Percentiles rank a stretch among this genome's conserved stretches.
Conservation (phyloP, 2,888 invertebrate species). For the Anthrax anthrax region DNA sequence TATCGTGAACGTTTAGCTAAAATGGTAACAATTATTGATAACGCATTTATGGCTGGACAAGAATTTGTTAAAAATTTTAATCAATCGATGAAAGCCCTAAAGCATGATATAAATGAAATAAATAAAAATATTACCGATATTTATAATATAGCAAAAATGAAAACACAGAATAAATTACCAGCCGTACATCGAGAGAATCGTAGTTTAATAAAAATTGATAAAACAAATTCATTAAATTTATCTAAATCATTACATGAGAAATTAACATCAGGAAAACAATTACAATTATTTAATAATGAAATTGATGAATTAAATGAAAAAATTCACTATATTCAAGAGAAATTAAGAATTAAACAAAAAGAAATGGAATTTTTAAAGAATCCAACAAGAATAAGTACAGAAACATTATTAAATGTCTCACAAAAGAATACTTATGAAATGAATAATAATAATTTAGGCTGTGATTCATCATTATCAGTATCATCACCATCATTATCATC, state of each 20-base stretch:
- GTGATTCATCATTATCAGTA: not conserved
- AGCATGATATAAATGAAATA: constrained; percentile 27
- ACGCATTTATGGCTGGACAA: constrained; percentile 56
- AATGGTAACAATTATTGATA: constrained; percentile 68
- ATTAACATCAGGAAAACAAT: constrained; percentile 34
- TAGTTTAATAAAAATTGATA: constrained; percentile 13
- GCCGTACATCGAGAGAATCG: not conserved
- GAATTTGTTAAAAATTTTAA: constrained; percentile 54
- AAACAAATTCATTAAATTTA: constrained; percentile 32
- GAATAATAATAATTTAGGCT: not conserved
- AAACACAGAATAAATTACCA: not conserved
- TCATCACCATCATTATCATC: not conserved
- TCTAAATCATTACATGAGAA: constrained; percentile 34
- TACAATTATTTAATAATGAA: constrained; percentile 36
- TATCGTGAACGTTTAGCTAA: constrained; percentile 75
- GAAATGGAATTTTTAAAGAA: not conserved
- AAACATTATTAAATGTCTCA: not conserved
- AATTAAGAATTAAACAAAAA: not conserved
- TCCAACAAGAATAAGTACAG: not conserved
- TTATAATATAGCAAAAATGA: too few species aligned
- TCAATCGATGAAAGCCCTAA: constrained; percentile 36
- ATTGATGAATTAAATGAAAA: constrained; percentile 38
- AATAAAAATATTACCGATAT: constrained; percentile 1
- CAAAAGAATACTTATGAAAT: not conserved
- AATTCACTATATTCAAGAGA: constrained; percentile 6